Evolutionary conservation across 1,140 invertebrate genomes (phyloP).

Genomic region (Drosophila trapezifrons): DNA sequence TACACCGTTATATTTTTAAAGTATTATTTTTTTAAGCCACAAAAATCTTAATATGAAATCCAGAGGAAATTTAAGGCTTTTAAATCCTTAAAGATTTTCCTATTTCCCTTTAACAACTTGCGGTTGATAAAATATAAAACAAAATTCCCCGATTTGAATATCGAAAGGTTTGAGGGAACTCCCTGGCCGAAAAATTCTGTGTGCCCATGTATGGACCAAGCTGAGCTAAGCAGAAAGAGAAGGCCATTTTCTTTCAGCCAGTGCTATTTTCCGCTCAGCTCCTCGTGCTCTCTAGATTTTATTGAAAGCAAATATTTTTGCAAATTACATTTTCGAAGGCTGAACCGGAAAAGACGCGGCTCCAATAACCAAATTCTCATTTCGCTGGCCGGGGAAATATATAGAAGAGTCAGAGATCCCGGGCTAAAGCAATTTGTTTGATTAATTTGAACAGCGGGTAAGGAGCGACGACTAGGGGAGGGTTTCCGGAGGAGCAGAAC

Average conservation of each 20-base stretch:
- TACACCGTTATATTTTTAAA: no score
- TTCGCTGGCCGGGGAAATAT: slow-evolving; percentile 20
- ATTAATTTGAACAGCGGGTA: slow-evolving; percentile 64
- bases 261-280: slow-evolving; percentile 19
- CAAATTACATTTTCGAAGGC: slow-evolving; percentile 72
- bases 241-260: slow-evolving; percentile 26
- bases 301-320: slow-evolving; percentile 80
- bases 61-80: neutral
- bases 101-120: neutral
- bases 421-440: slow-evolving; percentile 78
- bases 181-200: slow-evolving; percentile 2
- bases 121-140: rapidly evolving
- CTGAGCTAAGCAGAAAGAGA: slow-evolving; percentile 43
- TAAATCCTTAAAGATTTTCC: no score
- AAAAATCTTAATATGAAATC: no score
- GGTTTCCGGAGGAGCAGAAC: neutral
- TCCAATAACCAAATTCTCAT: slow-evolving; percentile 42
- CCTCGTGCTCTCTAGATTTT: slow-evolving; percentile 26
- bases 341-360: slow-evolving; percentile 36
- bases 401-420: slow-evolving; percentile 45
- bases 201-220: slow-evolving; percentile 25
- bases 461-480: neutral
- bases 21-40: neutral
- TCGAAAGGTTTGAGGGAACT: slow-evolving; percentile 20
- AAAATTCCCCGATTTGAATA: neutral